Percentiles rank a stretch among this genome's conserved stretches.
These are phyloP conservation scores for Dascyllus trimaculatus DNA, from an alignment of 2,113 vertebrate species.

Conservation along the genomic window DNA sequence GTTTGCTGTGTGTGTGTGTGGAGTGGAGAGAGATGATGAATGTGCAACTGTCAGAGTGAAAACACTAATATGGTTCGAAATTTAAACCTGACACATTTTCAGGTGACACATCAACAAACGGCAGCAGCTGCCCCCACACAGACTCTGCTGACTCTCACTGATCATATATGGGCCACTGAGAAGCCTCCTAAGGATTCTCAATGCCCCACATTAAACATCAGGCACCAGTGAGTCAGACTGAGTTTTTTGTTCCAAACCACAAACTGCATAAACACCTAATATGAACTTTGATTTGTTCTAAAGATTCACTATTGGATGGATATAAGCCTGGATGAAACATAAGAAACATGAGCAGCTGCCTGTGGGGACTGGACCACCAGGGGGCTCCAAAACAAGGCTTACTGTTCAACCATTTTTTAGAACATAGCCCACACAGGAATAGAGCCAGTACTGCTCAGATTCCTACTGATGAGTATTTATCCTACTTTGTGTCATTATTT, in stretches of 20 bases:
- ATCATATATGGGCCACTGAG: not conserved
- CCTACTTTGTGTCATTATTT: too few relatives aligned
- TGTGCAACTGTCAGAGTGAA: slow-evolving; percentile 57
- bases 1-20: slow-evolving; percentile 35
- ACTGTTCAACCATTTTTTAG: too few relatives aligned
- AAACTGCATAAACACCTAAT: not conserved
- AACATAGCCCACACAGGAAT: too few relatives aligned
- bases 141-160: not conserved
- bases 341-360: too few relatives aligned
- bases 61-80: slow-evolving; percentile 37
- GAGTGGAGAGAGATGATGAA: slow-evolving; percentile 40
- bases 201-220: not conserved
- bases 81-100: slow-evolving; percentile 34
- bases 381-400: too few relatives aligned
- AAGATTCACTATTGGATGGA: too few relatives aligned
- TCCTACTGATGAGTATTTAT: too few relatives aligned
- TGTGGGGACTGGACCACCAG: too few relatives aligned
- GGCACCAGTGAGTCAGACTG: not conserved
- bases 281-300: too few relatives aligned
- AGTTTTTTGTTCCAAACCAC: not conserved
- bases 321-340: too few relatives aligned
- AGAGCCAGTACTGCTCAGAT: too few relatives aligned
- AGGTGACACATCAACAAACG: slow-evolving; percentile 35
- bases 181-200: slow-evolving; percentile 7
- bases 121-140: slow-evolving; percentile 10